Base-by-base conservation (phyloP, 2,888 invertebrate genomes). In the Gibbula magus region DNA sequence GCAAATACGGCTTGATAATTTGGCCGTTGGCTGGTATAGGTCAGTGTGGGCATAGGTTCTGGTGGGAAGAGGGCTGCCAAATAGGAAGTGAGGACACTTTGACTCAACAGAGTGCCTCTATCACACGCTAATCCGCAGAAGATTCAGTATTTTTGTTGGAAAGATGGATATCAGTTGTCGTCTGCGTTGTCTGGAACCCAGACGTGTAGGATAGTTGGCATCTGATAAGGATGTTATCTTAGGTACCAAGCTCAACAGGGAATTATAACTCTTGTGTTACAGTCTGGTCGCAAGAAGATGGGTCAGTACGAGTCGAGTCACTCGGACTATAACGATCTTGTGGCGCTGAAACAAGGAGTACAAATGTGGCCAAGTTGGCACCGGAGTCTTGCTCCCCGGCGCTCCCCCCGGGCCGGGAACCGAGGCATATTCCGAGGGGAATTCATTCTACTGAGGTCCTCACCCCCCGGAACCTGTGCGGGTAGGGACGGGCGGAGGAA, bases 381-480 rank as follows among this genome's bases (percentile, higher is more conserved):
- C 32, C 76, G 78, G 45, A 78, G 78, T 29, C 66, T 82, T 45
- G 51, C 76, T 13, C 39, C 82, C 22, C 52, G 82, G 29, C 66
- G 80, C 29, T 67, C 74, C 13, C 52, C 45, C 29, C 32, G 82
- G 22, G 35, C 79, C 18, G 51, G 79, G 1, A 80, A 70, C 29
- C 8, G 80, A 29, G 83, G 83, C 35, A 79, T 83, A 67, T 82
- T 82, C 56, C 82, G 83, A 16, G 83, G 83, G 13, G 83, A 83
- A 76, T 83, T 83, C 77, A 83, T 83, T 32, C 80, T 83, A 25
- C 45, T 83, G 32, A 35, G 80, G 20, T 82, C 83, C 32, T 79
- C 80, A 13, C 77, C 79, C 20, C 81, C 79, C n/a, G 79, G 77
- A 13, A 74, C 80, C n/a, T 18, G 35, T n/a, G 67, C 66, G 52